Evolutionary conservation across 2,797 vertebrate genomes (phyloP).

Genomic region (Falco naumanni): DNA sequence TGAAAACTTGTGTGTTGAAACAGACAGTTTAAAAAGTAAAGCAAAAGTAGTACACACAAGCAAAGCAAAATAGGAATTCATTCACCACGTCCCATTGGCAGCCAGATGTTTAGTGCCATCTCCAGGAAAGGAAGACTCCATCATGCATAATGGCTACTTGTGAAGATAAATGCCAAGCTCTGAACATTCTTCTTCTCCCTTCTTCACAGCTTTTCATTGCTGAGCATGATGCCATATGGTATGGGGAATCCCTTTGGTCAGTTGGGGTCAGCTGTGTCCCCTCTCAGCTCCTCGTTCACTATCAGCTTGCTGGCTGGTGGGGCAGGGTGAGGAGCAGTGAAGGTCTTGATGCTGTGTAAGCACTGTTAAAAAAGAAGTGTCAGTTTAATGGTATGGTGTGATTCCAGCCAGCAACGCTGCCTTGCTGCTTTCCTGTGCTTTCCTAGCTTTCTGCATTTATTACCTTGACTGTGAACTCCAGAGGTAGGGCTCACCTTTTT

Average conservation of each 20-base stretch:
- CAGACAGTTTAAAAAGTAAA: not conserved
- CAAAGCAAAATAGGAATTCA: not conserved
- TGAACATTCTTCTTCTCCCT: not conserved
- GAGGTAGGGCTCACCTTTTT: not conserved
- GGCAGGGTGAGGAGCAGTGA: not conserved
- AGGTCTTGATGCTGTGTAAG: not conserved
- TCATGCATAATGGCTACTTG: accelerated
- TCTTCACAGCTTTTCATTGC: not conserved
- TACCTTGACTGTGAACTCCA: not conserved
- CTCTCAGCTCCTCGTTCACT: not conserved
- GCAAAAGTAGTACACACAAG: not conserved
- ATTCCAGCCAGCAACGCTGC: not conserved
- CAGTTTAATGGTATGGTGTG: not conserved
- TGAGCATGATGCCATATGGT: accelerated
- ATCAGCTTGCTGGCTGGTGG: accelerated
- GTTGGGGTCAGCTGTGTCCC: accelerated
- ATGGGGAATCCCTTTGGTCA: not conserved
- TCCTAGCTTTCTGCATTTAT: not conserved
- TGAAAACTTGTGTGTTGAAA: not conserved
- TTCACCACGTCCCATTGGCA: not conserved
- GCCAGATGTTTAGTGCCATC: not conserved
- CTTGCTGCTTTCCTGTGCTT: not conserved
- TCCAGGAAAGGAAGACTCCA: not conserved
- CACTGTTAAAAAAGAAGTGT: not conserved
- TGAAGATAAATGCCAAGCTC: not conserved